phyloP scores from a whole-genome alignment of 2,113 vertebrate genomes.

The Lonchura striata region DNA sequence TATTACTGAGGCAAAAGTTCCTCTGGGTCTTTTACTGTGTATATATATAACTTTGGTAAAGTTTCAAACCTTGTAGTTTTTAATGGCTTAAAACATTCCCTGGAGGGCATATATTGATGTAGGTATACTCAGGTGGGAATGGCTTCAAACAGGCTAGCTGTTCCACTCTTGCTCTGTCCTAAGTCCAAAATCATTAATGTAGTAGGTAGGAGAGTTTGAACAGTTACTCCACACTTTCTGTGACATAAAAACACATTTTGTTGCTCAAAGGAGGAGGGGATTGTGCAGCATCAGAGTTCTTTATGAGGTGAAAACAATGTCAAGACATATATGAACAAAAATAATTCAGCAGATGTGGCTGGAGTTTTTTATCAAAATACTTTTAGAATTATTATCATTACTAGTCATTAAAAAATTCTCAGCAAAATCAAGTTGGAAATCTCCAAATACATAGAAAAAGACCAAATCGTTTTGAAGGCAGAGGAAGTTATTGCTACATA shows the following conservation, averaged over 20 bases:
- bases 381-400: neutral
- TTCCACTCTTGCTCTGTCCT: neutral
- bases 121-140: neutral
- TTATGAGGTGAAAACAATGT: neutral
- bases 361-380: neutral
- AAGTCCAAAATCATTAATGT: neutral
- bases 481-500: neutral
- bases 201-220: neutral
- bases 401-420: neutral
- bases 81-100: neutral
- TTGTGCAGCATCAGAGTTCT: neutral
- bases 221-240: neutral
- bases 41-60: neutral
- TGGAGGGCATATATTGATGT: neutral
- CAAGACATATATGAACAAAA: neutral
- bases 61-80: neutral
- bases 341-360: neutral
- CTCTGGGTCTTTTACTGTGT: neutral
- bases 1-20: neutral
- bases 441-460: neutral
- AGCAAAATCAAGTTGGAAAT: neutral
- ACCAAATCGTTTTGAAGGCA: neutral
- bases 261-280: neutral
- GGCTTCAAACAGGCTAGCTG: neutral
- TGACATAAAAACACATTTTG: neutral